Base-by-base conservation (phyloP, 2,797 vertebrate genomes). In the Manis crassicaudata region DNA sequence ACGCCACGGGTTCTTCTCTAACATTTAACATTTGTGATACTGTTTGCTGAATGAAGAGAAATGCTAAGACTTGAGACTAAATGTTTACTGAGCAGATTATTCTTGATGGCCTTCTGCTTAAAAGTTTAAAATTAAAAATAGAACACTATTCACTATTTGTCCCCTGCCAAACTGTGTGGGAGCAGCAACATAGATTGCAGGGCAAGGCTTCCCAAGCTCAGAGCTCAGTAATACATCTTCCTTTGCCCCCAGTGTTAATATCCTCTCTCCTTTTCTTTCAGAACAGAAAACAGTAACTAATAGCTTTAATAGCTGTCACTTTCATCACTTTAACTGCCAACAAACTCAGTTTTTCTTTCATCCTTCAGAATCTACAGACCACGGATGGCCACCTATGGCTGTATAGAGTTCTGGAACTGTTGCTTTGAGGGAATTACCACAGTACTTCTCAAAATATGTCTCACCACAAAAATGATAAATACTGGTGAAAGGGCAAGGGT, bases 101-200 rank as follows among this genome's bases (percentile, higher is more conserved):
- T 94, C 94, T 94, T 94, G 85, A 92, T 95, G 94, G 84, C 85
- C 89, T 96, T 97, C 93, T 96, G 97, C 91, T 97, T 96, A 81
- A 94, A 97, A 95, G 88, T 97, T 97, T 95, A 97, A 95, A 96
- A 97, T 97, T 93, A 93, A 98, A 93, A 93, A 72, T 37, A 94
- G 65, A 17, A 2, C 2, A 2, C 20, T 16, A 16, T 63, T 96
- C 95, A 25, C 83, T 83, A 43, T 35, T n/a, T 96, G 65, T 85
- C 90, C 52, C 40, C 96, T 62, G 80, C 97, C 56, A 96, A 90
- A n/a, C 72, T 87, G 68, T 86, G 46, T 87, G 91, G 7, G 82
- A 94, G 73, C 87, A 82, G 76, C 21, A n/a, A 18, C 54, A 52
- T 54, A 43, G 14, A 21, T 65, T 91, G 27, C 1, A 68, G 92